Conservation (phyloP, 2,113 vertebrate species). For the Mormyrus iriodes region DNA sequence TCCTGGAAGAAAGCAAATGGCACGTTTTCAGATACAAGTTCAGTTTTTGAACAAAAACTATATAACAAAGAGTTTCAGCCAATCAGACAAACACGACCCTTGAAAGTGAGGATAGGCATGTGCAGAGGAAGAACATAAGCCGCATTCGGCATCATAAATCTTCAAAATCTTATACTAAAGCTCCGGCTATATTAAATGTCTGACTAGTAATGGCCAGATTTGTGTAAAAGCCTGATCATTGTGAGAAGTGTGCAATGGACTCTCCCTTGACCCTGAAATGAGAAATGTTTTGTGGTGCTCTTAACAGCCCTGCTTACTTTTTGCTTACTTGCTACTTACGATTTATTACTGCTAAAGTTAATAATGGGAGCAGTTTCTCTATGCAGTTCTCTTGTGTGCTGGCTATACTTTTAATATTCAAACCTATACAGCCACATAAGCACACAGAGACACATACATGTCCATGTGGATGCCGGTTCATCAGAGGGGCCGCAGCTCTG, state of each 20-base stretch:
- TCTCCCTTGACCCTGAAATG: no score
- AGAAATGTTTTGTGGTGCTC: background rate
- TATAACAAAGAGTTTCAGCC: background rate
- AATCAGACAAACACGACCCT: background rate
- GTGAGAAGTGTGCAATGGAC: background rate
- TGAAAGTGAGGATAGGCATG: background rate
- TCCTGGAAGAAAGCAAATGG: conserved; percentile 56
- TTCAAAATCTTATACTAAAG: background rate
- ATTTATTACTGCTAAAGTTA: background rate
- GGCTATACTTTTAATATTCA: background rate
- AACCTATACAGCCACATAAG: background rate
- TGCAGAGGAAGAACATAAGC: background rate
- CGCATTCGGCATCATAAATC: background rate
- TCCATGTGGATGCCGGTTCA: background rate
- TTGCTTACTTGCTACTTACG: background rate
- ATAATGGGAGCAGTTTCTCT: background rate
- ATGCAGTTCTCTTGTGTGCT: background rate
- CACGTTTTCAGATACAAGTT: background rate
- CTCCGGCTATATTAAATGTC: background rate
- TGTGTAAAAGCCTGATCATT: background rate
- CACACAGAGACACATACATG: background rate
- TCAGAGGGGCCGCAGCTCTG: background rate
- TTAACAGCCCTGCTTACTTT: background rate
- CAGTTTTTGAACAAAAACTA: background rate
- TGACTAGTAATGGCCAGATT: background rate